These are phyloP conservation scores for Sitodiplosis mosellana DNA, from an alignment of 1,140 invertebrate genomes.

Conservation along the genomic window DNA sequence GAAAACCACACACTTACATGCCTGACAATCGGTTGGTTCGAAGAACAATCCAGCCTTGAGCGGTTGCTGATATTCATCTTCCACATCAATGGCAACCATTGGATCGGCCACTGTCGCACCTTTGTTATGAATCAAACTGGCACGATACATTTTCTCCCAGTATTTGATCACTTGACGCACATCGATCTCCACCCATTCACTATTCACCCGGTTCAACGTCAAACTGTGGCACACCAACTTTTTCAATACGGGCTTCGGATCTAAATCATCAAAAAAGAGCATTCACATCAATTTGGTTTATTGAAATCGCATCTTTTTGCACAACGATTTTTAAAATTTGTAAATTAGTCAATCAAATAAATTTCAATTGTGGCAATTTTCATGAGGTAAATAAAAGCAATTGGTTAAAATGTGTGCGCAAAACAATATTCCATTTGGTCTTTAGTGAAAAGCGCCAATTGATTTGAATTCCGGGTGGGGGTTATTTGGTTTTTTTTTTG, in stretches of 20 bases:
- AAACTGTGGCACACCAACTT: conserved; percentile 22
- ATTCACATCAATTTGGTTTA: background rate
- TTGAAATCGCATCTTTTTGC: no score
- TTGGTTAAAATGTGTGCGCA: no score
- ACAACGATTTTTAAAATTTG: no score
- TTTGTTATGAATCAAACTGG: conserved; percentile 5
- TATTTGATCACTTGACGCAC: conserved; percentile 19
- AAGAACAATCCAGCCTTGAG: conserved; percentile 19
- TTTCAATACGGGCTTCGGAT: conserved; percentile 9
- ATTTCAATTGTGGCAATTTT: no score
- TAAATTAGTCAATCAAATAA: no score
- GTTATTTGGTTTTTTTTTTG: no score
- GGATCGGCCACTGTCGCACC: conserved; percentile 12
- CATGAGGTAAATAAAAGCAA: no score
- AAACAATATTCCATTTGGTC: no score
- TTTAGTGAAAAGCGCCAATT: no score
- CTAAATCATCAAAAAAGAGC: background rate
- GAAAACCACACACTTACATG: conserved; percentile 24
- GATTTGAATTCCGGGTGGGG: no score
- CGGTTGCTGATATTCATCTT: conserved; percentile 22
- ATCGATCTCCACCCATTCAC: conserved; percentile 23
- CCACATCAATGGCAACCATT: conserved; percentile 19
- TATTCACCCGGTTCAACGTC: conserved; percentile 16
- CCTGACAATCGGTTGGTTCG: conserved; percentile 21
- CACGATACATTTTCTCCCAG: conserved; percentile 13